These are phyloP conservation scores for Glyptemys insculpta DNA, from an alignment of 2,797 vertebrate species.

Conservation along the genomic window DNA sequence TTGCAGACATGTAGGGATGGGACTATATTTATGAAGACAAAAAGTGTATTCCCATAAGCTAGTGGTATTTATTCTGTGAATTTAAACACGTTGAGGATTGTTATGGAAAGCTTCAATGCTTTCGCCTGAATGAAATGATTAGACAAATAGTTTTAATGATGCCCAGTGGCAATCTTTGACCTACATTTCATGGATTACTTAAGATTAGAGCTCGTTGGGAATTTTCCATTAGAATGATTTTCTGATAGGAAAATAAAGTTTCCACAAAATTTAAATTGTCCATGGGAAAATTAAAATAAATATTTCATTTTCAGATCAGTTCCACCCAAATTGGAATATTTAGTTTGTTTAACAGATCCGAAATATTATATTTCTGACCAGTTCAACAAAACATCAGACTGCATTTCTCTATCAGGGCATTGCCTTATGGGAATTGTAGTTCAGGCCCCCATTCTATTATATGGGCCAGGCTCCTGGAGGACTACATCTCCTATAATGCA, in stretches of 20 bases:
- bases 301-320: neutral
- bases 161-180: slow-evolving; percentile 34
- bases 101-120: slow-evolving; percentile 28
- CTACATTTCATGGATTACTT: slow-evolving; percentile 64
- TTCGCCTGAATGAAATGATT: slow-evolving; percentile 23
- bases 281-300: neutral
- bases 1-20: neutral
- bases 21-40: accelerated
- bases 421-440: neutral
- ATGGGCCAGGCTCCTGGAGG: neutral
- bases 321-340: neutral
- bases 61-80: neutral
- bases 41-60: neutral
- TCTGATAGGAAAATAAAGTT: neutral
- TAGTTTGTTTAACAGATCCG: accelerated
- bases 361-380: neutral
- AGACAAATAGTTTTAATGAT: slow-evolving; percentile 51
- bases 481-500: neutral
- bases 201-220: neutral
- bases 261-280: neutral
- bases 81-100: neutral
- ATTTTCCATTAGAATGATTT: neutral
- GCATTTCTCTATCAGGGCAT: neutral
- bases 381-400: neutral
- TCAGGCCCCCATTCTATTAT: neutral